Evolutionary conservation across 2,113 vertebrate genomes (phyloP).

Genomic region (Mormoops blainvillei): DNA sequence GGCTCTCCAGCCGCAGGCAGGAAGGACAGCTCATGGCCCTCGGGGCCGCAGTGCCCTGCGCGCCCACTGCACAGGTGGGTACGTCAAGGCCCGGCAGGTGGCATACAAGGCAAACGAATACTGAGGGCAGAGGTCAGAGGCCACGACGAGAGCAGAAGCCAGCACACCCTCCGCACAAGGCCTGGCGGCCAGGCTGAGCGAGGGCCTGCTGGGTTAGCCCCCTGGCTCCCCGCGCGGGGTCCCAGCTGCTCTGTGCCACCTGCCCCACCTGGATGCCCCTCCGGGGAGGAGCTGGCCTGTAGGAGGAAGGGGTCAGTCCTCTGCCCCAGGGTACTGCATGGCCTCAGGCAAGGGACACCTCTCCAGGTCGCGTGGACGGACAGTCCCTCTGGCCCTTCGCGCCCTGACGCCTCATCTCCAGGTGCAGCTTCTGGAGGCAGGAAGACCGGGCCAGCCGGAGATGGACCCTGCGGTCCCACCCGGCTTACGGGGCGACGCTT

Average conservation of each 20-base stretch:
- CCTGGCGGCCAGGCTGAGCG: neutral
- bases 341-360: fast-evolving
- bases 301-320: neutral
- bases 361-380: fast-evolving
- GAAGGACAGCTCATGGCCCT: fast-evolving
- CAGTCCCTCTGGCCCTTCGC: neutral
- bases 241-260: neutral
- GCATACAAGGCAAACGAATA: fast-evolving
- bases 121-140: fast-evolving
- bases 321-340: neutral
- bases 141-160: neutral
- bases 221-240: fast-evolving
- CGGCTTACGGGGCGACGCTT: fast-evolving
- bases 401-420: fast-evolving
- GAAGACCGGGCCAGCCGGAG: neutral
- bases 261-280: neutral
- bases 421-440: neutral
- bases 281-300: no score
- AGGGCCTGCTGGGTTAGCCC: fast-evolving
- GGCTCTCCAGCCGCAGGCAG: neutral
- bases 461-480: neutral
- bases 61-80: neutral
- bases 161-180: neutral
- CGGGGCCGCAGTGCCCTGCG: fast-evolving
- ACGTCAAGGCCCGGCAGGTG: fast-evolving